Conservation (phyloP, 53 echinoderm and acorn worm species). For the Luidia sarsii region DNA sequence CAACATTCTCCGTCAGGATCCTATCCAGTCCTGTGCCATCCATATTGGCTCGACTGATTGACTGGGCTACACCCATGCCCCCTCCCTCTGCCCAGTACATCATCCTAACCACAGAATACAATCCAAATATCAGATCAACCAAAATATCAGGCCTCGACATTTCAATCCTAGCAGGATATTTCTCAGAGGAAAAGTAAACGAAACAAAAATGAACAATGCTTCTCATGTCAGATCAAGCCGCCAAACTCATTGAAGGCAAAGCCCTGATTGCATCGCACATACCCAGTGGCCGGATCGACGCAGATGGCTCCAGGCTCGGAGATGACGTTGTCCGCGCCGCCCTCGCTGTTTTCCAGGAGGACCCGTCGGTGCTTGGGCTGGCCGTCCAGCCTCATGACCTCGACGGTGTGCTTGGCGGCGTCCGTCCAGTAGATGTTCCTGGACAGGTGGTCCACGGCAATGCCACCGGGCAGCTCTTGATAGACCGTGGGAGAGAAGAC, state of each 20-base stretch:
- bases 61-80: conserved; percentile 38
- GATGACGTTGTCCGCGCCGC: conserved; percentile 13
- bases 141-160: too few relatives aligned
- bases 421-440: conserved; percentile 82
- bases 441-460: conserved; percentile 73
- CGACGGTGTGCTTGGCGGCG: conserved; percentile 65
- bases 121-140: too few relatives aligned
- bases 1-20: conserved; percentile 35
- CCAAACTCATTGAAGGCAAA: too few relatives aligned
- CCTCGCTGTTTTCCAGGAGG: conserved; percentile 43
- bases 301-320: conserved; percentile 67
- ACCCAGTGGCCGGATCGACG: conserved; percentile 72
- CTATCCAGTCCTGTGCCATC: conserved; percentile 59
- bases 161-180: too few relatives aligned
- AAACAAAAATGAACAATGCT: too few relatives aligned
- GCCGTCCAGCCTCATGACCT: conserved; percentile 73
- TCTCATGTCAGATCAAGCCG: too few relatives aligned
- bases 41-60: conserved; percentile 59
- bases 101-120: conserved; percentile 62
- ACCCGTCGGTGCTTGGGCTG: conserved; percentile 53
- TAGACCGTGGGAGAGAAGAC: conserved; percentile 60
- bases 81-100: conserved; percentile 85
- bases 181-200: too few relatives aligned
- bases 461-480: conserved; percentile 46
- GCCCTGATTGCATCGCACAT: too few relatives aligned